These are phyloP conservation scores for Agrypnia vestita DNA, from an alignment of 1,140 invertebrate genomes.

Conservation along the genomic window DNA sequence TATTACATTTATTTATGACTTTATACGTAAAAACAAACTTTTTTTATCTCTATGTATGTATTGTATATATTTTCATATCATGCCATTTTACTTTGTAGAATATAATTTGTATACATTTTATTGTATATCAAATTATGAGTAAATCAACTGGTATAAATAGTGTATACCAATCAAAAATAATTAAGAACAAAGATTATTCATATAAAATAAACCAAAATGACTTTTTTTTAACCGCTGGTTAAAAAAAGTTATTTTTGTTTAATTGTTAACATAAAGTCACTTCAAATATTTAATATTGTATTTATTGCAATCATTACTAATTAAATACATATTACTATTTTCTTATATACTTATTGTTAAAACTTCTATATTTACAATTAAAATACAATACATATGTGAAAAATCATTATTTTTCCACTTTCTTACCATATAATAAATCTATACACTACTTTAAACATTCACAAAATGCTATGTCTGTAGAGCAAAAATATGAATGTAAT, in stretches of 20 bases:
- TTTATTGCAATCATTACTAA: not conserved
- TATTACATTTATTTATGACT: not conserved
- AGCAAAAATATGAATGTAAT: not conserved
- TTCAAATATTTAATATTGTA: not conserved
- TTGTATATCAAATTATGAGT: not conserved
- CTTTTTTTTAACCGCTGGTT: no score
- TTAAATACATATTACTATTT: not conserved
- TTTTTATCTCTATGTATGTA: no score
- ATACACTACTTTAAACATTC: not conserved
- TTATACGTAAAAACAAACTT: no score
- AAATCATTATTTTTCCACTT: slow-evolving; percentile 26
- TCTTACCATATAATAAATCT: not conserved
- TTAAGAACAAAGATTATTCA: no score
- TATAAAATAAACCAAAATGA: no score
- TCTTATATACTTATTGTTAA: slow-evolving; percentile 9
- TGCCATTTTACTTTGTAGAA: not conserved
- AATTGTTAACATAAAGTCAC: no score
- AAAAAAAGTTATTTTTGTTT: no score
- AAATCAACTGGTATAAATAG: no score
- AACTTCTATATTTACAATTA: slow-evolving; percentile 8
- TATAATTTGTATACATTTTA: not conserved
- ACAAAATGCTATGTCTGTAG: slow-evolving; percentile 6
- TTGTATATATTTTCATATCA: not conserved
- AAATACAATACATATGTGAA: slow-evolving; percentile 25
- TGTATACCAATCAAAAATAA: no score